Evolutionary conservation across 2,797 vertebrate species (phyloP).

Genomic region (Galaxias olidus): DNA sequence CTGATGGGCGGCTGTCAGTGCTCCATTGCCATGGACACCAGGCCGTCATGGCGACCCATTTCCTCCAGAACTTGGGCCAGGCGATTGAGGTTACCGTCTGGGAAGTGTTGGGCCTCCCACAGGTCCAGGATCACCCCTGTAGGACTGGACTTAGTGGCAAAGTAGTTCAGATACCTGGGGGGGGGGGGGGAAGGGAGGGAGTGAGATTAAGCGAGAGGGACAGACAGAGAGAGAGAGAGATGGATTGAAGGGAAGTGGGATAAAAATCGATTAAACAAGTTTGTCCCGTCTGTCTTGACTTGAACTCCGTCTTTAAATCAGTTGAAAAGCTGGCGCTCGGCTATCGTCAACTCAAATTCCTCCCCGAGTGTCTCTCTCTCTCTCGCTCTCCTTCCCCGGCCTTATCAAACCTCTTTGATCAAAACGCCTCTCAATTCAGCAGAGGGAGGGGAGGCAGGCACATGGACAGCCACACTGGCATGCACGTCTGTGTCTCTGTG

Average conservation of each 20-base stretch:
- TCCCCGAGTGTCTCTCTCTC: neutral
- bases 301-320: neutral
- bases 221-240: neutral
- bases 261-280: neutral
- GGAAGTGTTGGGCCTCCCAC: constrained; percentile 98
- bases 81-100: constrained; percentile 91
- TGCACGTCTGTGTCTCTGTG: neutral
- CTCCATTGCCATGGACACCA: constrained; percentile 83
- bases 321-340: neutral
- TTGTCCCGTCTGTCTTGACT: too few species aligned
- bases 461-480: neutral
- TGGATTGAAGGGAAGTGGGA: neutral
- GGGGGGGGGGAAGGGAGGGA: constrained; percentile 10
- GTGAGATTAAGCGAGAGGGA: neutral
- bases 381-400: neutral
- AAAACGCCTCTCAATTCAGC: neutral
- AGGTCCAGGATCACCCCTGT: constrained; percentile 97
- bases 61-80: constrained; percentile 96
- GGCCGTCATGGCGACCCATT: constrained; percentile 94
- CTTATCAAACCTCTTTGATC: neutral
- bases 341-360: too few species aligned
- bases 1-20: constrained; percentile 77
- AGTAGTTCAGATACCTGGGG: constrained; percentile 96
- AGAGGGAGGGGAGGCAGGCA: neutral
- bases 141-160: constrained; percentile 96